These are phyloP conservation scores for Tenthredo notha DNA, from an alignment of 2,888 invertebrate species.

Conservation along the genomic window DNA sequence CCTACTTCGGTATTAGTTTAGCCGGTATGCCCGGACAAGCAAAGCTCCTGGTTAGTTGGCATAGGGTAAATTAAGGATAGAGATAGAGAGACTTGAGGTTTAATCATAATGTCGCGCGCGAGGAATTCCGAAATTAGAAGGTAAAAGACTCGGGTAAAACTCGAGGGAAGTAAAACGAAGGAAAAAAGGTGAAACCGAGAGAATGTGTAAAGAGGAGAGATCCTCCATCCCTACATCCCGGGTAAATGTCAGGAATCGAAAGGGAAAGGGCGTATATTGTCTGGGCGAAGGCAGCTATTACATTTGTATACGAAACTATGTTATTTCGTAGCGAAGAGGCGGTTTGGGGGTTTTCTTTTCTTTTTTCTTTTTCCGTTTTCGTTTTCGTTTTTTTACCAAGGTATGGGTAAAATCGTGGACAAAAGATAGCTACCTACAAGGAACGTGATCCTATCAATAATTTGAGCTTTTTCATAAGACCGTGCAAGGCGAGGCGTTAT, in stretches of 20 bases:
- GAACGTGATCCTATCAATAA: conserved; percentile 56
- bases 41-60: not conserved
- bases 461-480: conserved; percentile 56
- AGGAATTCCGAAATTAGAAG: not conserved
- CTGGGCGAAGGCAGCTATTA: conserved; percentile 29
- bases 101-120: not conserved
- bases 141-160: not conserved
- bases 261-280: conserved; percentile 19
- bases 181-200: conserved; percentile 19
- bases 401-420: conserved; percentile 13
- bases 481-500: conserved; percentile 7
- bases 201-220: not conserved
- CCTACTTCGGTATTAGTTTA: conserved; percentile 39
- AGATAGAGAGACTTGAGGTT: not conserved
- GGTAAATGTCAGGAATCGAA: conserved; percentile 38
- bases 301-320: conserved; percentile 45
- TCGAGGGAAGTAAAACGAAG: not conserved
- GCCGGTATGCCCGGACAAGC: not conserved
- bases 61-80: not conserved
- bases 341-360: not conserved
- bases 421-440: conserved; percentile 29
- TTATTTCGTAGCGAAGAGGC: conserved; percentile 40
- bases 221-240: not conserved
- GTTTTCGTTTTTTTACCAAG: no score
- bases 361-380: no score